Conservation (phyloP, 2,113 vertebrate genomes). For the Capra hircus region DNA sequence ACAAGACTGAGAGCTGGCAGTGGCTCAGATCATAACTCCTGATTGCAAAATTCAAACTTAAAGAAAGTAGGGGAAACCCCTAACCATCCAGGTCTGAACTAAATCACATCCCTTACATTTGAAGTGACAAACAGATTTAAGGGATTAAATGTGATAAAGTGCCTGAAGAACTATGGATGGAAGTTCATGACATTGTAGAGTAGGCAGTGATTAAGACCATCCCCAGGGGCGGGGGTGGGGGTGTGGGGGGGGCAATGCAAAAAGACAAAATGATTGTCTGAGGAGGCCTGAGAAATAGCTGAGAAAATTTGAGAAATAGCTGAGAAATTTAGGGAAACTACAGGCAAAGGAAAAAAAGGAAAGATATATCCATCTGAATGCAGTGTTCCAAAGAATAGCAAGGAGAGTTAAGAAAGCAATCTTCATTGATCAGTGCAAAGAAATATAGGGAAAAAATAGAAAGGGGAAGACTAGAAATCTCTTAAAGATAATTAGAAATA, state of each 20-base stretch:
- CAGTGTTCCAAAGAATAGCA: neutral
- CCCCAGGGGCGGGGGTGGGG: neutral
- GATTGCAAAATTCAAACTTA: neutral
- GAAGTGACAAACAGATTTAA: neutral
- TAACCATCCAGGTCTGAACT: neutral
- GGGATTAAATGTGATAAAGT: neutral
- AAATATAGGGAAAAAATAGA: neutral
- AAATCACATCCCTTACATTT: neutral
- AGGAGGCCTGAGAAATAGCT: neutral
- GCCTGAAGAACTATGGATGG: neutral
- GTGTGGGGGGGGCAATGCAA: neutral
- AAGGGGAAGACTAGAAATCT: neutral
- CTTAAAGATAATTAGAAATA: neutral
- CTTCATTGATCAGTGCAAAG: neutral
- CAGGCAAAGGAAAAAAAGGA: neutral
- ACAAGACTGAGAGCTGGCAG: neutral
- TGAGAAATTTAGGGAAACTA: neutral
- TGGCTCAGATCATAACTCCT: neutral
- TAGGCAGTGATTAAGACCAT: neutral
- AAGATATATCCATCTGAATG: neutral
- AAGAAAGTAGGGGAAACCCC: neutral
- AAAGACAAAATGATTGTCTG: neutral
- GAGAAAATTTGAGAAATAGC: neutral
- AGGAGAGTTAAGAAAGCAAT: neutral
- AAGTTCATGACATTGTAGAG: neutral